Conservation (phyloP, 2,797 vertebrate species). For the Champsocephalus esox region DNA sequence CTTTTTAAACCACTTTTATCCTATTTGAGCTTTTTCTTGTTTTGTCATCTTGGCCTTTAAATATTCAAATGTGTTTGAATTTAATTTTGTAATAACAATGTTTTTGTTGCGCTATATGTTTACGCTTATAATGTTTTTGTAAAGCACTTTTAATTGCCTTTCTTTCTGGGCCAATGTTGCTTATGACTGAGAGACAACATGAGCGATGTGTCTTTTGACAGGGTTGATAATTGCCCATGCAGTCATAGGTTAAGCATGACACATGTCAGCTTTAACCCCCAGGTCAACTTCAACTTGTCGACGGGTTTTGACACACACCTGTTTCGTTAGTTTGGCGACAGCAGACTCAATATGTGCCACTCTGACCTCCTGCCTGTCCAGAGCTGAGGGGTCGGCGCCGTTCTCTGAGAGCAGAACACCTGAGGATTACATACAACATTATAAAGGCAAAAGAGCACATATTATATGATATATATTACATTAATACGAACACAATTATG, state of each 20-base stretch:
- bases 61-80: too few relatives aligned
- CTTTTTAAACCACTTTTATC: too few relatives aligned
- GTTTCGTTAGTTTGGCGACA: slow-evolving; percentile 68
- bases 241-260: background rate
- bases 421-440: slow-evolving; percentile 43
- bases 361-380: slow-evolving; percentile 71
- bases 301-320: slow-evolving; percentile 77
- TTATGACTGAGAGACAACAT: background rate
- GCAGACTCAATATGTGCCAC: slow-evolving; percentile 64
- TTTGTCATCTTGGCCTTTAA: too few relatives aligned
- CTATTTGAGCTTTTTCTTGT: too few relatives aligned
- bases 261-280: background rate
- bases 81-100: too few relatives aligned
- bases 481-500: too few relatives aligned
- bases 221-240: background rate
- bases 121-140: too few relatives aligned
- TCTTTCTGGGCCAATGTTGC: background rate
- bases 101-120: too few relatives aligned
- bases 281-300: background rate
- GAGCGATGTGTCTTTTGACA: background rate
- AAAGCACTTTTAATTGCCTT: background rate
- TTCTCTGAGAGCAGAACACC: slow-evolving; percentile 62
- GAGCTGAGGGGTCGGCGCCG: slow-evolving; percentile 34
- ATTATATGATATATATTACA: too few relatives aligned
- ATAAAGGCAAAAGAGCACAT: background rate